A percentile compares a stretch with the other conserved stretches of the same genome.
phyloP scores from a whole-genome alignment of 2,113 vertebrate species.

The Sinocyclocheilus grahami region DNA sequence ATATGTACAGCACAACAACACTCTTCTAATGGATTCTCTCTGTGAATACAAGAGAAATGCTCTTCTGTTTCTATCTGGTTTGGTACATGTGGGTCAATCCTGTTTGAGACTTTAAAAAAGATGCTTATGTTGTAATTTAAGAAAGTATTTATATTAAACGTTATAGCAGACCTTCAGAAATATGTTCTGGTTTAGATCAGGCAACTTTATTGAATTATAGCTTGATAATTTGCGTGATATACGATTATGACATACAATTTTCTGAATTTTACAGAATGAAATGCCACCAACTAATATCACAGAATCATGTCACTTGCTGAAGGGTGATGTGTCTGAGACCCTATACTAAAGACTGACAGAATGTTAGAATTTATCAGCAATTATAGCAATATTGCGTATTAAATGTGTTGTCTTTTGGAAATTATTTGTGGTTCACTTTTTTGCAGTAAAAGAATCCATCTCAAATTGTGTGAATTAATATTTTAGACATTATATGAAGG shows the following conservation, averaged over 20 bases:
- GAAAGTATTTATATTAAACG: background rate
- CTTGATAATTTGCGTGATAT: background rate
- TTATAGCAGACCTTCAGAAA: background rate
- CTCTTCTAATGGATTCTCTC: background rate
- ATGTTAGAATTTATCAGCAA: background rate
- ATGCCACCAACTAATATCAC: too few relatives aligned
- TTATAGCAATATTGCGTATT: too few relatives aligned
- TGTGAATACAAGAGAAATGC: background rate
- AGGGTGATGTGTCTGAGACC: background rate
- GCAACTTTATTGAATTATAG: background rate
- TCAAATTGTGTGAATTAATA: background rate
- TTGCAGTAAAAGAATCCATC: background rate
- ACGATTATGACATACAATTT: too few relatives aligned
- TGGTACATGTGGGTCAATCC: background rate
- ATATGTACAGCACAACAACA: slow-evolving; percentile 20
- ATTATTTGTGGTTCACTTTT: background rate
- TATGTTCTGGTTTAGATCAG: background rate
- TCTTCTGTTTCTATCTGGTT: background rate
- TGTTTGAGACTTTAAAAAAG: too few relatives aligned
- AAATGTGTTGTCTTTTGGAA: too few relatives aligned
- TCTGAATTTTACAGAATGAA: too few relatives aligned
- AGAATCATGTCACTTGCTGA: too few relatives aligned
- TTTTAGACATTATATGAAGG: background rate
- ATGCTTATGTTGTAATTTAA: background rate
- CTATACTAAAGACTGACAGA: background rate